phyloP scores from a whole-genome alignment of 92 coral and sea anemone species.

The Epizoanthus stellaris region DNA sequence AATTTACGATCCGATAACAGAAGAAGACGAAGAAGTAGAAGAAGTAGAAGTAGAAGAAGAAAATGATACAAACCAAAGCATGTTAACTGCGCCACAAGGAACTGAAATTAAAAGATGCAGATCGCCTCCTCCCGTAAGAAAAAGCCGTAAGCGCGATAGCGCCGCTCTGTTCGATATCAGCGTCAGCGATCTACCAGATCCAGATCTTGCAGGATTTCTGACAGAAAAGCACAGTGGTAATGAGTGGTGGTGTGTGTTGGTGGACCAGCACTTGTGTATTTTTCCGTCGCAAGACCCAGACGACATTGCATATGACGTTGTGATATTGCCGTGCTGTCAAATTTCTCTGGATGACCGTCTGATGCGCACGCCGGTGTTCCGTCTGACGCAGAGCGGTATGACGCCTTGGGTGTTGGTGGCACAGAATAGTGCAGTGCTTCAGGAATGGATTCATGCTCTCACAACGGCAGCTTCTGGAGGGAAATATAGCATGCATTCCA shows the following conservation, averaged over 20 bases:
- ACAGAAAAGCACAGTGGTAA: conserved; percentile 92
- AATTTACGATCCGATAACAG: conserved; percentile 83
- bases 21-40: conserved; percentile 74
- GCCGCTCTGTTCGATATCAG: conserved; percentile 95
- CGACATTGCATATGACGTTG: conserved; percentile 97
- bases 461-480: conserved; percentile 95
- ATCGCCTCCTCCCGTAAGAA: conserved; percentile 63
- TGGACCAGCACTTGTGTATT: conserved; percentile 95
- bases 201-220: conserved; percentile 91
- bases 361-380: conserved; percentile 95
- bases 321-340: conserved; percentile 96
- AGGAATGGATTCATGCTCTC: conserved; percentile 96
- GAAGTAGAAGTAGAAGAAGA: conserved; percentile 55
- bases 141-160: conserved; percentile 97
- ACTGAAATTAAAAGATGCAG: conserved; percentile 22
- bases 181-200: conserved; percentile 86
- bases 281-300: conserved; percentile 94
- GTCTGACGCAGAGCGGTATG: conserved; percentile 93
- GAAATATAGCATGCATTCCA: conserved; percentile 58
- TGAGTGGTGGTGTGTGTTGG: conserved; percentile 95
- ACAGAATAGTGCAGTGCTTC: conserved; percentile 80
- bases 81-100: conserved; percentile 2
- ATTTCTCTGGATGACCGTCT: conserved; percentile 94
- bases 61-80: conserved; percentile 28
- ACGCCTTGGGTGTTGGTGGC: conserved; percentile 97